Conservation (phyloP, 2,113 vertebrate species). For the Accipiter virgatus region DNA sequence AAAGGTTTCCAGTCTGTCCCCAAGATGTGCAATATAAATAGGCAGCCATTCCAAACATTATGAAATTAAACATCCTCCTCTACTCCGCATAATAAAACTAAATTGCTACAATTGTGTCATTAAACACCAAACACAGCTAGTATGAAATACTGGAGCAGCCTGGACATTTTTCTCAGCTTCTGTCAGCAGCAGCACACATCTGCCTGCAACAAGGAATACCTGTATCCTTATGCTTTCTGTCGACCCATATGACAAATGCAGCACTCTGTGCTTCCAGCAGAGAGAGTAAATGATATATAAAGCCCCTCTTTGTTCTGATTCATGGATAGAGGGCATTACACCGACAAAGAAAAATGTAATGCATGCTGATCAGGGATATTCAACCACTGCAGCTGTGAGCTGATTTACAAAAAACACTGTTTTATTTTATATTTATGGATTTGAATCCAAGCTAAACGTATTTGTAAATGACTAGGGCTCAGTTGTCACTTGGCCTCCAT, state of each 20-base stretch:
- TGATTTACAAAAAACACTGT: neutral
- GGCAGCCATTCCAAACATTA: neutral
- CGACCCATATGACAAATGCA: neutral
- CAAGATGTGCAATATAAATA: neutral
- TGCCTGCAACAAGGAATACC: neutral
- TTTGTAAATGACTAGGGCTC: neutral
- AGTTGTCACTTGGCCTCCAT: neutral
- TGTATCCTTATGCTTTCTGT: neutral
- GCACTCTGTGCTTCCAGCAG: neutral
- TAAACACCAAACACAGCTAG: fast-evolving
- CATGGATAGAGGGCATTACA: neutral
- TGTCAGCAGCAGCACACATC: neutral
- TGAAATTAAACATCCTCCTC: neutral
- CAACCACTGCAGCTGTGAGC: neutral
- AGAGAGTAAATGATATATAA: neutral
- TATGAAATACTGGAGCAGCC: neutral
- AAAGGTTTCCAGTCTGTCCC: neutral
- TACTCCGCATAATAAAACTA: neutral
- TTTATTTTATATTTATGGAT: neutral
- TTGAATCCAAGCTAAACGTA: neutral
- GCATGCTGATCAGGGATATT: neutral
- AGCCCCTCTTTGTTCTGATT: neutral
- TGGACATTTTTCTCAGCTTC: neutral
- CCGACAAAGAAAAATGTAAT: neutral
- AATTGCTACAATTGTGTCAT: neutral